phyloP scores from a whole-genome alignment of 1,140 invertebrate species.

The Metaphire vulgaris region DNA sequence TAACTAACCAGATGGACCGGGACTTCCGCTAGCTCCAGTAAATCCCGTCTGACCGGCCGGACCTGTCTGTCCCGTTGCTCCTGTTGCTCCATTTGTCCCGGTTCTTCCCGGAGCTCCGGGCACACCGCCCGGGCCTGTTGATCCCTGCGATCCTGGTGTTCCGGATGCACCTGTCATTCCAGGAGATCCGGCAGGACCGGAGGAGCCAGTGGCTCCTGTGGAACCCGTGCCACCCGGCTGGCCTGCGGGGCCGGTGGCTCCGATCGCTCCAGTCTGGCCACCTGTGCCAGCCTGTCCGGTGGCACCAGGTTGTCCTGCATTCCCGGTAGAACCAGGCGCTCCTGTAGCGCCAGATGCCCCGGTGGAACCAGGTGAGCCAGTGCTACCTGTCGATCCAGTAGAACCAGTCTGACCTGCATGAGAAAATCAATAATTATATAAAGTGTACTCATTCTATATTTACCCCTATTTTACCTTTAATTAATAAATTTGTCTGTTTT shows the following conservation, averaged over 20 bases:
- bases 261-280: too few species aligned
- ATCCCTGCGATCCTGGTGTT: background rate
- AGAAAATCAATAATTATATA: too few species aligned
- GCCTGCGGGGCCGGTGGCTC: too few species aligned
- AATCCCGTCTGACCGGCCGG: slow-evolving; percentile 3
- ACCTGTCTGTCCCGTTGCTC: background rate
- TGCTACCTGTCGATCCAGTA: slow-evolving; percentile 4
- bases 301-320: background rate
- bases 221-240: too few species aligned
- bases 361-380: background rate
- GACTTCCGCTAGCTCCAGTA: background rate
- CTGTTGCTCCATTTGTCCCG: background rate
- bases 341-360: slow-evolving; percentile 8
- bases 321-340: too few species aligned
- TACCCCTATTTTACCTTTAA: too few species aligned
- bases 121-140: background rate
- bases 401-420: background rate
- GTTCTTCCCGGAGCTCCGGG: background rate
- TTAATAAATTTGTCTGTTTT: too few species aligned
- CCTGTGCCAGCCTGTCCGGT: background rate
- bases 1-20: background rate
- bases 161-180: background rate
- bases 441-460: too few species aligned
- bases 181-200: background rate
- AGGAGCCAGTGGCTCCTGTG: too few species aligned